phyloP scores from a whole-genome alignment of 2,888 invertebrate species.

The Andrena fulva region DNA sequence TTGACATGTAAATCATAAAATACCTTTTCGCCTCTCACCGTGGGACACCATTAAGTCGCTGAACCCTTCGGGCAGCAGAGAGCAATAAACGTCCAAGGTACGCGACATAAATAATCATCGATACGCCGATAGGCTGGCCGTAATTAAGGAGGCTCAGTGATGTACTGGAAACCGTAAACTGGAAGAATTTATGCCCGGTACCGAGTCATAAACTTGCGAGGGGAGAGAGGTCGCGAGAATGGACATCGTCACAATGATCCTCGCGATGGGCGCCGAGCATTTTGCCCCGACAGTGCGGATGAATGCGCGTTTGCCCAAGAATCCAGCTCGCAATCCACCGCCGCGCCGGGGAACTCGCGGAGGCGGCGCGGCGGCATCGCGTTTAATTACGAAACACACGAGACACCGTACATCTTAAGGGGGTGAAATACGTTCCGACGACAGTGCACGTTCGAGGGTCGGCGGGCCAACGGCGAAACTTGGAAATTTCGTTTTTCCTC shows the following conservation, averaged over 20 bases:
- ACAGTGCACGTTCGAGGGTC: neutral
- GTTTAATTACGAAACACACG: neutral
- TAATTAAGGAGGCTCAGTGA: slow-evolving; percentile 64
- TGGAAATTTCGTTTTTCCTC: slow-evolving; percentile 59
- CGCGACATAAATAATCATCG: slow-evolving; percentile 69
- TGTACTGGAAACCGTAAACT: slow-evolving; percentile 65
- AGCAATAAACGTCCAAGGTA: slow-evolving; percentile 63
- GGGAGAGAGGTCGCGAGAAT: neutral
- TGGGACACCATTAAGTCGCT: slow-evolving; percentile 61
- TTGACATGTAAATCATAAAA: slow-evolving; percentile 72
- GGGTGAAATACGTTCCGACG: neutral
- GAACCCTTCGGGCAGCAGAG: slow-evolving; percentile 35
- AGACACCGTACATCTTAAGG: neutral
- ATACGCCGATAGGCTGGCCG: slow-evolving; percentile 58
- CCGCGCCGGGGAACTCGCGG: neutral
- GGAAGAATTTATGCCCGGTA: slow-evolving; percentile 52
- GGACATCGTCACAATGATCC: neutral
- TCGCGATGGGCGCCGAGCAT: neutral
- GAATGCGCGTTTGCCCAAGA: neutral
- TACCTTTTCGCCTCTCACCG: slow-evolving; percentile 57
- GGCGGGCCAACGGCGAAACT: slow-evolving; percentile 20
- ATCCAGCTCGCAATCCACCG: neutral
- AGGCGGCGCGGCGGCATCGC: neutral
- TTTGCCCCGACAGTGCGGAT: neutral
- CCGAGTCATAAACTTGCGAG: slow-evolving; percentile 14